Conservation (phyloP, 2,888 invertebrate genomes). For the Polia nebulosa region DNA sequence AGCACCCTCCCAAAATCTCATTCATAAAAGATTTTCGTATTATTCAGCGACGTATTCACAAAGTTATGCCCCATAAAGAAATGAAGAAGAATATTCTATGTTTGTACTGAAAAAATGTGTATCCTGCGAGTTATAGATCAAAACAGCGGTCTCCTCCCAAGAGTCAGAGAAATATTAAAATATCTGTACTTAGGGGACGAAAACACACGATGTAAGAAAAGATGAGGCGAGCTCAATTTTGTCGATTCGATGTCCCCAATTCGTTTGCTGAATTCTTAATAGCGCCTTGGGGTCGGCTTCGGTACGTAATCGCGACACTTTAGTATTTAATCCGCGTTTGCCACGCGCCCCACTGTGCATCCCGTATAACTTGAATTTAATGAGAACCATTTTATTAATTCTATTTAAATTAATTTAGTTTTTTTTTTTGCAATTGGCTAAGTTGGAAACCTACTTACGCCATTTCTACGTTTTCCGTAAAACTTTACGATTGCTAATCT, state of each 20-base stretch:
- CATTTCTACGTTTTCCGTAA: conserved; percentile 18
- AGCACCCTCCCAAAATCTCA: conserved; percentile 70
- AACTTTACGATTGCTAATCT: conserved; percentile 33
- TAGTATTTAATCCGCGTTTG: conserved; percentile 86
- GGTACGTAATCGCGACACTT: conserved; percentile 83
- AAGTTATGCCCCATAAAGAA: conserved; percentile 79
- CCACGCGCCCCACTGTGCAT: conserved; percentile 73
- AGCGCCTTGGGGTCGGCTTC: conserved; percentile 81
- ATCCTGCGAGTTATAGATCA: conserved; percentile 84
- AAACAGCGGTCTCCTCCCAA: conserved; percentile 83
- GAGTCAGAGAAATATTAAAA: conserved; percentile 85
- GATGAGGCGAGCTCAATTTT: conserved; percentile 88
- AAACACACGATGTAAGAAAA: conserved; percentile 86
- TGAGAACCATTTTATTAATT: conserved; percentile 64
- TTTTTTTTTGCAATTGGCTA: conserved; percentile 24
- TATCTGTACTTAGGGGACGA: conserved; percentile 80
- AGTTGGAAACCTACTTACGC: conserved; percentile 23
- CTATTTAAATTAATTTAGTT: conserved; percentile 42
- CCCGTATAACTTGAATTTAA: conserved; percentile 80
- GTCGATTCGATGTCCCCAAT: conserved; percentile 89
- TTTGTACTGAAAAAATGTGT: conserved; percentile 80
- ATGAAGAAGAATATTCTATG: conserved; percentile 78
- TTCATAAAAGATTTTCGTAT: conserved; percentile 82
- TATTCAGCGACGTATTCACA: conserved; percentile 80
- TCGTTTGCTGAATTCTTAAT: conserved; percentile 89